Evolutionary conservation across 2,113 vertebrate genomes (phyloP), one percentile per base, ranked within the genome.

Genomic region (Euleptes europaea): DNA sequence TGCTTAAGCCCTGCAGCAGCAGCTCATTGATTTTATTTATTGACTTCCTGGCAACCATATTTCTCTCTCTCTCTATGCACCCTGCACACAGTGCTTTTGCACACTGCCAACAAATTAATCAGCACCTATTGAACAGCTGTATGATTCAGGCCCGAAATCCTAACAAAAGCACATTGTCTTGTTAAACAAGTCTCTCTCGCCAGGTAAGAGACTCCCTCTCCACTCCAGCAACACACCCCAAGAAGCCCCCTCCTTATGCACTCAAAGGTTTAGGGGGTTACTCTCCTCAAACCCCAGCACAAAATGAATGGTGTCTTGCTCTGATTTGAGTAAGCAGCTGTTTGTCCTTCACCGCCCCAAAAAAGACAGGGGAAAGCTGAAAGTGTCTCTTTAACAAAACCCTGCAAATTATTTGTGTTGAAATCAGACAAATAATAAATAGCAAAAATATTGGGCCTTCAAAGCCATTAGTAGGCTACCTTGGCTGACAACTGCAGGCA

Each of bases 31-130:
- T 95, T 95, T 96, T 28, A 40, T 93, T 93, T 93, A 94, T 91
- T 85, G 95, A 94, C 92, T 94, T 96, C 94, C 92, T 92, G 91
- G 94, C 92, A 93, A n/a, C 44, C 95, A 85, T 82, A 83, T 67
- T 92, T 92, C 95, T 94, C 91, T 76, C 42, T 90, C 90, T 74
- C 85, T 6, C 74, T 89, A 84, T 86, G 83, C 86, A 63, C 80
- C 88, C 89, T 76, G 6, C 85, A 26, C 86, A 26, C 4, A 26
- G 90, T 80, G 17, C 35, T 77, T 91, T 84, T 86, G 57, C 82
- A 67, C 84, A 51, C 89, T 83, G 90, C 94, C 95, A 94, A 90
- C 94, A 95, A 92, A 93, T 84, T 90, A 94, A 95, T 92, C 94
- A 94, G 83, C 90, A 84, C 86, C 93, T n/a, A 84, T 51, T 31